Conservation (phyloP, 2,113 vertebrate species). For the Gobiocypris rarus region DNA sequence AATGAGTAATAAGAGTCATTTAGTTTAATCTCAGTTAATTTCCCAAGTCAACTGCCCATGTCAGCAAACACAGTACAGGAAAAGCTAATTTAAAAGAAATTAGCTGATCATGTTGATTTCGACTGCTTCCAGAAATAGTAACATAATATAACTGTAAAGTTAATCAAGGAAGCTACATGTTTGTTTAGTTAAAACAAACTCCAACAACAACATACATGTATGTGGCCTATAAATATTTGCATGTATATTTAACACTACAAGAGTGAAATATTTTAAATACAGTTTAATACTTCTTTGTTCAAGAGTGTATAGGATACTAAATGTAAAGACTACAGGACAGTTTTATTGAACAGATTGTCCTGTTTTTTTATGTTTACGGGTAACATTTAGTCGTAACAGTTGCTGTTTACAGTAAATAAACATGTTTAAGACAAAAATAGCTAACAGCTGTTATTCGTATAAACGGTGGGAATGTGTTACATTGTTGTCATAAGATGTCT, state of each 20-base stretch:
- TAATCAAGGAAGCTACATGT: neutral
- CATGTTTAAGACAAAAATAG: constrained; percentile 1
- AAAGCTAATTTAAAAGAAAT: neutral
- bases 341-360: neutral
- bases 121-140: neutral
- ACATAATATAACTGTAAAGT: neutral
- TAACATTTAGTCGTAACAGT: neutral
- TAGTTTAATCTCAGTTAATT: neutral
- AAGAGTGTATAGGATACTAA: neutral
- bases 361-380: neutral
- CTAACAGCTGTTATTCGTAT: neutral
- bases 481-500: neutral
- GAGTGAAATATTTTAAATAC: neutral
- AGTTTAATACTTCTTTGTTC: neutral
- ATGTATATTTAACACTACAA: neutral
- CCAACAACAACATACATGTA: neutral
- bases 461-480: neutral
- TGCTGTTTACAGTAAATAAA: constrained; percentile 22
- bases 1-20: neutral
- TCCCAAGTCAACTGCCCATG: neutral
- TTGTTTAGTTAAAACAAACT: neutral
- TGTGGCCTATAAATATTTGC: neutral
- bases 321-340: neutral
- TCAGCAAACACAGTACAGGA: neutral
- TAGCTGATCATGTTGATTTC: neutral